Base-by-base conservation (phyloP, 2,888 invertebrate genomes). In the Zygaena filipendulae region DNA sequence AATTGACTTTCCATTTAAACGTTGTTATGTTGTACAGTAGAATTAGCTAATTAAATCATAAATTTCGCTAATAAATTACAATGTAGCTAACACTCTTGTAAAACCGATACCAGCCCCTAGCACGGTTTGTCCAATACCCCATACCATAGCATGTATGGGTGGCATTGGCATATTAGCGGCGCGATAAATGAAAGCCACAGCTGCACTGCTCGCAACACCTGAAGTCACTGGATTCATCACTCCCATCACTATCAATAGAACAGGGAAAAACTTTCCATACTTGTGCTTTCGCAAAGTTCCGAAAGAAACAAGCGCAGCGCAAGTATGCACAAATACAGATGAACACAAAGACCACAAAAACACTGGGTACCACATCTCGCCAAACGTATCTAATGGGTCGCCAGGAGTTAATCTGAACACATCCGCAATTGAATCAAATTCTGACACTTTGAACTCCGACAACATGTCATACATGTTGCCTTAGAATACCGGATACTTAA, bases 291-390 rank as follows among this genome's bases (percentile, higher is more conserved):
- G 84, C 47, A 97, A 81, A 25, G 94, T 94, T 38, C 91, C 90
- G 61, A 97, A 95, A 25, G 96, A 92, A 43, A 97, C 92, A 29
- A 92, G 75, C 29, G 93, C 93, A 32, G 96, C 96, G 60, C 95
- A 89, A 28, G 88, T 89, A 69, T 97, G 96, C 43, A 97, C 92
- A 59, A 96, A 87, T 53, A 96, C 86, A 27, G 96, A 97, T 8
- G 96, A 96, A 64, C 95, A 92, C 54, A 97, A 81, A 35, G 94
- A 93, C 95, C 96, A 97, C 52, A 97, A 82, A 77, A 97, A 97
- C 61, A 97, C 90, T 59, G 95, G 92, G 69, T 95, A 96, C 96
- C 96, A 97, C 91, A 97, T 97, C 74, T 95, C 95, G 80, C 87
- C 80, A 82, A 91, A 87, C 35, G 86, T 87, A 60, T 86, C 84